A percentile compares a stretch with the other conserved stretches of the same genome.
Evolutionary conservation across 1,140 invertebrate genomes (phyloP).

Genomic region (Drosophila yakuba): DNA sequence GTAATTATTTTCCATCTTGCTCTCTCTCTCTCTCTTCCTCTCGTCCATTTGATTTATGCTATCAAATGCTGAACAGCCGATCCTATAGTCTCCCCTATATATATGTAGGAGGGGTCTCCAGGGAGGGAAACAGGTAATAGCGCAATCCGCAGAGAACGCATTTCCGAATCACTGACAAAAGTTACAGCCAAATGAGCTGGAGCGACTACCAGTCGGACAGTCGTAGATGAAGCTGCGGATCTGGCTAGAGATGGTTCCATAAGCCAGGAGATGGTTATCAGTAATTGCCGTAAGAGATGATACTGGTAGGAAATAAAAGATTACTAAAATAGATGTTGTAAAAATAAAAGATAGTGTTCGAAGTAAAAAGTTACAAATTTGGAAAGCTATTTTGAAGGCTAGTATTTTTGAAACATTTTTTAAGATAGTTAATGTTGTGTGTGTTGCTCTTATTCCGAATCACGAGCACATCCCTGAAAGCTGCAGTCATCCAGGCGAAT

Average conservation of each 20-base stretch:
- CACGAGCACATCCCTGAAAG: slow-evolving; percentile 4
- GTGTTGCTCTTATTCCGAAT: neutral
- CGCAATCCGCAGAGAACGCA: slow-evolving; percentile 49
- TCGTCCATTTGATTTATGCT: slow-evolving; percentile 74
- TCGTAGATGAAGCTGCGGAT: slow-evolving; percentile 28
- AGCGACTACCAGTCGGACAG: slow-evolving; percentile 14
- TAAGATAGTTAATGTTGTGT: too few relatives aligned
- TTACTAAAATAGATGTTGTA: too few relatives aligned
- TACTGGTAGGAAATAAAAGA: too few relatives aligned
- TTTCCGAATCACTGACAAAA: slow-evolving; percentile 64
- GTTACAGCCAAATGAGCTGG: slow-evolving; percentile 43
- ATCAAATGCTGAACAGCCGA: slow-evolving; percentile 46
- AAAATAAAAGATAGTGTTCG: too few relatives aligned
- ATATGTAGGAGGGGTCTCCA: neutral
- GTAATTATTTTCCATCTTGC: slow-evolving; percentile 70
- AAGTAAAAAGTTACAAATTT: too few relatives aligned
- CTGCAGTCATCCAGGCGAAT: slow-evolving; percentile 48
- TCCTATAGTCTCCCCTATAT: neutral
- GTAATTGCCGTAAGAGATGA: neutral
- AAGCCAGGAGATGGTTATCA: neutral
- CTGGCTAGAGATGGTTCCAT: slow-evolving; percentile 17
- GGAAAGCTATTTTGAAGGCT: too few relatives aligned
- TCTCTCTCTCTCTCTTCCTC: neutral
- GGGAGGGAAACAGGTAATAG: slow-evolving; percentile 24
- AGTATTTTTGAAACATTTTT: too few relatives aligned